Conservation (phyloP, 1,140 invertebrate species). For the Drosophila kohkoa region DNA sequence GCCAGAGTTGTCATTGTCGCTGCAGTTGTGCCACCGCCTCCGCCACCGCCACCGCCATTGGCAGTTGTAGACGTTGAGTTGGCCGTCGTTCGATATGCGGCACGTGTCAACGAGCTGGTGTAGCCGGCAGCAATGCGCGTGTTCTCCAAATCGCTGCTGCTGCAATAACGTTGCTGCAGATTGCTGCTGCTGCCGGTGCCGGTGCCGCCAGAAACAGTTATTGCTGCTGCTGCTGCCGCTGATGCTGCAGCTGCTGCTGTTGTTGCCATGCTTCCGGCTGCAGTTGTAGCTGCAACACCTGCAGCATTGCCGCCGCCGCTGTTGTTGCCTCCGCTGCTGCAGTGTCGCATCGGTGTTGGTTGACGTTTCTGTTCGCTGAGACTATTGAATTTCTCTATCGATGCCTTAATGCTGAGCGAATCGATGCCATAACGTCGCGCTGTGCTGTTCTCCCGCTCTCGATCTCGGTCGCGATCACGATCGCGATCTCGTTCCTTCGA, state of each 20-base stretch:
- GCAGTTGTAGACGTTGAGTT: background rate
- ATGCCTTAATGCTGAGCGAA: slow-evolving; percentile 77
- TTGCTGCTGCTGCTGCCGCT: background rate
- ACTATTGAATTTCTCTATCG: slow-evolving; percentile 83
- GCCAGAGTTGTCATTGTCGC: slow-evolving; percentile 9
- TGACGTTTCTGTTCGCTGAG: slow-evolving; percentile 70
- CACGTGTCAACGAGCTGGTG: slow-evolving; percentile 73
- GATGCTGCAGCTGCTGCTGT: background rate
- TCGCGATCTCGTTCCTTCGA: slow-evolving; percentile 7
- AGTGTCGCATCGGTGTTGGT: slow-evolving; percentile 31
- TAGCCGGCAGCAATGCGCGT: slow-evolving; percentile 63
- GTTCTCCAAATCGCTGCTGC: slow-evolving; percentile 69
- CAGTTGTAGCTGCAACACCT: background rate
- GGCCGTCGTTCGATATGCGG: slow-evolving; percentile 59
- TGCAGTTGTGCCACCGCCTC: background rate
- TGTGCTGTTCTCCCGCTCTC: slow-evolving; percentile 33
- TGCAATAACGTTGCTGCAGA: slow-evolving; percentile 70
- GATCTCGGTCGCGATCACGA: background rate
- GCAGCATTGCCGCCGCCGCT: background rate
- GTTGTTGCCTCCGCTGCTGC: background rate
- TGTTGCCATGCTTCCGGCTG: background rate
- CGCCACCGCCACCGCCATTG: background rate
- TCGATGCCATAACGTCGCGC: slow-evolving; percentile 69
- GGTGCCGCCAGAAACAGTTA: background rate
- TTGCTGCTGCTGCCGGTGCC: slow-evolving; percentile 73